These are phyloP conservation scores for Hydrozoanthus tunicans DNA, from an alignment of 64 coral and sea anemone genomes.

Conservation along the genomic window DNA sequence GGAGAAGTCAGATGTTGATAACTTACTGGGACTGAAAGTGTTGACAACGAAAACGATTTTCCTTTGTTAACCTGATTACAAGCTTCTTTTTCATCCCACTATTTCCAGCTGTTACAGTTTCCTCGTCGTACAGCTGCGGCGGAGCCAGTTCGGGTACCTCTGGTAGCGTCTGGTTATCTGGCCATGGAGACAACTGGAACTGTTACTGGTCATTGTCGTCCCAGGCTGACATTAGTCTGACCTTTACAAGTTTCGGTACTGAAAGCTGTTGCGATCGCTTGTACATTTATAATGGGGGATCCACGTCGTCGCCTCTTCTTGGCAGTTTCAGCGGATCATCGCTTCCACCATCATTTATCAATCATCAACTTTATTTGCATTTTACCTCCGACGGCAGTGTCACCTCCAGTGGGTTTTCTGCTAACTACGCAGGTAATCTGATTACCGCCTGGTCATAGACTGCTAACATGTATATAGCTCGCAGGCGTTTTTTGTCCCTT, in stretches of 20 bases:
- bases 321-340: not conserved
- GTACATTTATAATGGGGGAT: slow-evolving; percentile 6
- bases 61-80: too few relatives aligned
- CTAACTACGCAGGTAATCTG: not conserved
- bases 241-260: not conserved
- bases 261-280: not conserved
- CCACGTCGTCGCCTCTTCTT: not conserved
- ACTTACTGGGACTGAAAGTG: too few relatives aligned
- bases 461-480: too few relatives aligned
- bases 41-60: too few relatives aligned
- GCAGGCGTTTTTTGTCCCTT: too few relatives aligned
- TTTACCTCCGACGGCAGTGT: not conserved
- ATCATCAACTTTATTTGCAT: not conserved
- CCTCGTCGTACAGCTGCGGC: not conserved
- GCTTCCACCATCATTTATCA: not conserved
- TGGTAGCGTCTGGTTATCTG: too few relatives aligned
- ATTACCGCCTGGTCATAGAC: too few relatives aligned
- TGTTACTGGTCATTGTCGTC: slow-evolving; percentile 17
- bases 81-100: too few relatives aligned
- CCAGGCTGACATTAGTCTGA: slow-evolving; percentile 2
- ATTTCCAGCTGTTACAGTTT: too few relatives aligned
- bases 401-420: not conserved
- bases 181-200: not conserved
- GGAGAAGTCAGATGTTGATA: too few relatives aligned
- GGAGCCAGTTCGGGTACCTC: not conserved